Conservation (phyloP, 1,140 invertebrate species). For the Hestina assimilis region DNA sequence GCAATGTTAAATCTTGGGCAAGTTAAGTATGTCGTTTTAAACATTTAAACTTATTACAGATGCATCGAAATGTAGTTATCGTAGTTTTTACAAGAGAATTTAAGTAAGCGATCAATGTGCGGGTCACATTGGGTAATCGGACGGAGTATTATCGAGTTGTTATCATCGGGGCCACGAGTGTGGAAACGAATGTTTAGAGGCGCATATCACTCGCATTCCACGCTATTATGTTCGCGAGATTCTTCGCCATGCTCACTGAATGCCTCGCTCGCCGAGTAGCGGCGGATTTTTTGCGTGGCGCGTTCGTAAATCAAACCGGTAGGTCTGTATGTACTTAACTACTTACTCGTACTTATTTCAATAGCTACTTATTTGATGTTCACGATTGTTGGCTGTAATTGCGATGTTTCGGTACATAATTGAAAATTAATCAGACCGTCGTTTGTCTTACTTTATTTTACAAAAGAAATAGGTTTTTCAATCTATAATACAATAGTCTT, state of each 20-base stretch:
- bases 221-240: slow-evolving; percentile 66
- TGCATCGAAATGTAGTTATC: too few relatives aligned
- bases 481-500: not conserved
- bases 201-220: slow-evolving; percentile 48
- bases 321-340: too few relatives aligned
- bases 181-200: slow-evolving; percentile 37
- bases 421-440: not conserved
- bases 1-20: too few relatives aligned
- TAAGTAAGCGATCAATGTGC: slow-evolving; percentile 11
- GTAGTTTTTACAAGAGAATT: not conserved
- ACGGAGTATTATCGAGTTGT: slow-evolving; percentile 59
- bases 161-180: slow-evolving; percentile 58
- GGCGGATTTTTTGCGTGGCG: slow-evolving; percentile 70
- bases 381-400: slow-evolving; percentile 18
- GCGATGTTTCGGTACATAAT: slow-evolving; percentile 5
- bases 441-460: too few relatives aligned
- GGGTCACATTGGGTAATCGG: slow-evolving; percentile 71
- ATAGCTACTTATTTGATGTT: slow-evolving; percentile 32
- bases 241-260: slow-evolving; percentile 47
- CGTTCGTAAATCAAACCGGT: slow-evolving; percentile 68
- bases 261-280: slow-evolving; percentile 49
- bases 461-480: not conserved
- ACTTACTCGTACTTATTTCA: slow-evolving; percentile 43
- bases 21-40: too few relatives aligned
- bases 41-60: too few relatives aligned